These are phyloP conservation scores for Proteles cristata DNA, from an alignment of 2,113 vertebrate species.

Conservation along the genomic window DNA sequence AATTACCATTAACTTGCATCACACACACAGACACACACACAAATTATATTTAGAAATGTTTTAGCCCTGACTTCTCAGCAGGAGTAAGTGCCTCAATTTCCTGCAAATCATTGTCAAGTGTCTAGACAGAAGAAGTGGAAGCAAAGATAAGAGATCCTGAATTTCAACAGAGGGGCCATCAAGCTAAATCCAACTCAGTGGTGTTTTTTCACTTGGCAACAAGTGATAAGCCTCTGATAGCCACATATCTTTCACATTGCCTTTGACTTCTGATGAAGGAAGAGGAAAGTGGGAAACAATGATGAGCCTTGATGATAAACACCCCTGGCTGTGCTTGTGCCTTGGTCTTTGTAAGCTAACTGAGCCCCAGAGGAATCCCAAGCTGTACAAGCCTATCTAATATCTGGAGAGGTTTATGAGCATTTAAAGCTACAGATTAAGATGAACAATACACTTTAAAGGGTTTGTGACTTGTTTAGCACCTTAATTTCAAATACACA, in stretches of 20 bases:
- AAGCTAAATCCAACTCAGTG: constrained; percentile 67
- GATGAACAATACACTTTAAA: constrained; percentile 53
- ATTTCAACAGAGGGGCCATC: constrained; percentile 69
- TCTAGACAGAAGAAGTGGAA: constrained; percentile 81
- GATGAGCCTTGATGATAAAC: constrained; percentile 59
- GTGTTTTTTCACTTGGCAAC: constrained; percentile 73
- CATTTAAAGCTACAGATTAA: constrained; percentile 45
- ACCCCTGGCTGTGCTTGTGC: not conserved
- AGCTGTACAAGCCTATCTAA: not conserved
- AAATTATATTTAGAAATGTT: constrained; percentile 79
- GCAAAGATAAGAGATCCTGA: constrained; percentile 76
- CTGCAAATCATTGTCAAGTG: constrained; percentile 82
- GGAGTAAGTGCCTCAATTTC: constrained; percentile 80
- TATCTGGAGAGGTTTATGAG: constrained; percentile 41
- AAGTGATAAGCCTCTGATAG: constrained; percentile 70
- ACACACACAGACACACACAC: constrained; percentile 18
- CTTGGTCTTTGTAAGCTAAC: constrained; percentile 41
- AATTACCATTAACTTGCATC: constrained; percentile 64
- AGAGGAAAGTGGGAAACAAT: constrained; percentile 63
- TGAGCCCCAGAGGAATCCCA: constrained; percentile 43
- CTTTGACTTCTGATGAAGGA: constrained; percentile 71
- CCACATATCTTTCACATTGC: constrained; percentile 58
- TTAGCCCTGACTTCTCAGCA: constrained; percentile 71
- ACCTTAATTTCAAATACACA: constrained; percentile 10
- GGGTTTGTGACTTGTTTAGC: not conserved